These are phyloP conservation scores for Volucella inflata DNA, from an alignment of 2,888 invertebrate species.

Conservation along the genomic window DNA sequence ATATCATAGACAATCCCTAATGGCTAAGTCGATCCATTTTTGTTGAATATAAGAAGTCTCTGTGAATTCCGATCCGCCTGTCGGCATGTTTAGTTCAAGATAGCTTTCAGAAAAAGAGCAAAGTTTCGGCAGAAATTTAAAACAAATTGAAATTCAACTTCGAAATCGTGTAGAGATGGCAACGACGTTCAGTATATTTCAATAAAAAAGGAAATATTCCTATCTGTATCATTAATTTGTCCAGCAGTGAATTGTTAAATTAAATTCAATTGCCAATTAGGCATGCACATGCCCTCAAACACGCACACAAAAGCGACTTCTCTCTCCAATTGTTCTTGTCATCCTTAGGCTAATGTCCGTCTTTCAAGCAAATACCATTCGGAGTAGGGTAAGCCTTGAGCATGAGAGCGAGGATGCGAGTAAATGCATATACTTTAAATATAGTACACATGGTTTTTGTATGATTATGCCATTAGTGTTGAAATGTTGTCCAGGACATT, in stretches of 20 bases:
- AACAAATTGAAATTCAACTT: too few relatives aligned
- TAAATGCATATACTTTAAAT: background rate
- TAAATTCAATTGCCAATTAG: slow-evolving; percentile 69
- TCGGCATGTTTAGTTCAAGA: too few relatives aligned
- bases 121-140: too few relatives aligned
- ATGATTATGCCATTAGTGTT: slow-evolving; percentile 63
- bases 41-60: too few relatives aligned
- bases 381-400: too few relatives aligned
- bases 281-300: slow-evolving; percentile 35
- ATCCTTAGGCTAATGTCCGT: background rate
- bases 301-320: slow-evolving; percentile 22
- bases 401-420: too few relatives aligned
- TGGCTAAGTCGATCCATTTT: too few relatives aligned
- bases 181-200: background rate
- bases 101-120: too few relatives aligned
- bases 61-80: too few relatives aligned
- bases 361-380: too few relatives aligned
- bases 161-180: too few relatives aligned
- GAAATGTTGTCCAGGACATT: slow-evolving; percentile 44
- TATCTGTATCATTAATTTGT: slow-evolving; percentile 51
- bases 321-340: slow-evolving; percentile 11
- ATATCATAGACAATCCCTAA: too few relatives aligned
- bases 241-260: slow-evolving; percentile 68
- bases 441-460: slow-evolving; percentile 59
- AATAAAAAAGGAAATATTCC: slow-evolving; percentile 58